Evolutionary conservation across 2,797 vertebrate species (phyloP).

Genomic region (Sorex maritimensis): DNA sequence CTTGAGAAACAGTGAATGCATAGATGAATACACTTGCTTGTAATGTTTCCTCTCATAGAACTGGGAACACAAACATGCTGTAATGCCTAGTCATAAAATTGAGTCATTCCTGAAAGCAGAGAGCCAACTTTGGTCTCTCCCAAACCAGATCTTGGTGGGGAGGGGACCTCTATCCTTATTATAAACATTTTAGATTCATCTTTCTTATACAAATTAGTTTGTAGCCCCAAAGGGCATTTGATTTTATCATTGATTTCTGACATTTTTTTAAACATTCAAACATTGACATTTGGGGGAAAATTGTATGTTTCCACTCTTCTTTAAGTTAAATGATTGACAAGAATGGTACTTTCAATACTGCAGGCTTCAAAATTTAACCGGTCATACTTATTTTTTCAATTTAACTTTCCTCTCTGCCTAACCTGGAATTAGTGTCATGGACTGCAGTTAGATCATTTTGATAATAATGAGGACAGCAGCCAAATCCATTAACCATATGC

Average conservation of each 20-base stretch:
- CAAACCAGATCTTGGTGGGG: no score
- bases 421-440: not conserved
- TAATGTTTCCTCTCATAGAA: not conserved
- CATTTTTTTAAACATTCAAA: not conserved
- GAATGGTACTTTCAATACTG: not conserved
- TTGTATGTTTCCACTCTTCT: no score
- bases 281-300: not conserved
- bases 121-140: accelerated
- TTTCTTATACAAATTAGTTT: not conserved
- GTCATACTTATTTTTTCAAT: not conserved
- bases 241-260: not conserved
- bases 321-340: not conserved
- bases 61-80: no score
- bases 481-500: accelerated
- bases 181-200: not conserved
- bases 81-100: not conserved
- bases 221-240: not conserved
- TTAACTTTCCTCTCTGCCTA: not conserved
- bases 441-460: not conserved
- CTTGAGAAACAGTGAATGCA: not conserved
- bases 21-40: not conserved
- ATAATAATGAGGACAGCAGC: not conserved
- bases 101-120: not conserved
- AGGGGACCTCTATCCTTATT: not conserved
- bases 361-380: not conserved